phyloP scores from a whole-genome alignment of 2,888 invertebrate species.

The Schizotus pectinicornis region DNA sequence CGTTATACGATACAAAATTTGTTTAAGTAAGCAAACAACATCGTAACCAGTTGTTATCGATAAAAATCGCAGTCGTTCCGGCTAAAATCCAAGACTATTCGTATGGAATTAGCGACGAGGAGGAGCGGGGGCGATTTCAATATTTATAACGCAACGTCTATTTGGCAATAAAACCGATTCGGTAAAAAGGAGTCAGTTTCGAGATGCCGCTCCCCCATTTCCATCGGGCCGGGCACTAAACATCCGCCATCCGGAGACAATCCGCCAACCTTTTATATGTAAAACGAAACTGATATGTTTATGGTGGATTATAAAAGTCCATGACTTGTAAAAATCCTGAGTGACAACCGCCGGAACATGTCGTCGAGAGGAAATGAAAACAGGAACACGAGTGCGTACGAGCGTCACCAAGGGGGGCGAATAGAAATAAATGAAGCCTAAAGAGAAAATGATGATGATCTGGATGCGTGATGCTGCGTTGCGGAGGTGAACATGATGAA shows the following conservation, averaged over 20 bases:
- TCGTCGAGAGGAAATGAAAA: conserved; percentile 58
- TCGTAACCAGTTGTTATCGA: conserved; percentile 5
- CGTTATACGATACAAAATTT: conserved; percentile 2
- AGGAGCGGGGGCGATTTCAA: conserved; percentile 1
- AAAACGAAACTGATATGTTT: conserved; percentile 59
- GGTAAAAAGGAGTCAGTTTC: conserved; percentile 9
- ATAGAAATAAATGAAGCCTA: conserved; percentile 59
- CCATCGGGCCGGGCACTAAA: conserved; percentile 34
- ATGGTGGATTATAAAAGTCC: conserved; percentile 59
- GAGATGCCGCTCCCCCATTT: conserved; percentile 5
- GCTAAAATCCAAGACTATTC: background rate
- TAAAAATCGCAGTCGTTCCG: background rate
- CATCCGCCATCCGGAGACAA: conserved; percentile 53
- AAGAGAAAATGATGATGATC: conserved; percentile 59
- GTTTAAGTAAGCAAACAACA: conserved; percentile 18
- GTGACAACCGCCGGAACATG: conserved; percentile 58
- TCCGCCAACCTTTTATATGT: conserved; percentile 56
- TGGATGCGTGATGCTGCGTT: conserved; percentile 43
- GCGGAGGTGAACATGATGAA: conserved; percentile 51
- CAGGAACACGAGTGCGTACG: conserved; percentile 55
- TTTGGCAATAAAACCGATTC: conserved; percentile 20
- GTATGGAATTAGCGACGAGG: conserved; percentile 18
- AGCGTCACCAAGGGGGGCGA: conserved; percentile 40
- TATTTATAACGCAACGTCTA: conserved; percentile 15
- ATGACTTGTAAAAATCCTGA: conserved; percentile 61